Conservation (phyloP, 2,113 vertebrate genomes). For the Diadophis punctatus region DNA sequence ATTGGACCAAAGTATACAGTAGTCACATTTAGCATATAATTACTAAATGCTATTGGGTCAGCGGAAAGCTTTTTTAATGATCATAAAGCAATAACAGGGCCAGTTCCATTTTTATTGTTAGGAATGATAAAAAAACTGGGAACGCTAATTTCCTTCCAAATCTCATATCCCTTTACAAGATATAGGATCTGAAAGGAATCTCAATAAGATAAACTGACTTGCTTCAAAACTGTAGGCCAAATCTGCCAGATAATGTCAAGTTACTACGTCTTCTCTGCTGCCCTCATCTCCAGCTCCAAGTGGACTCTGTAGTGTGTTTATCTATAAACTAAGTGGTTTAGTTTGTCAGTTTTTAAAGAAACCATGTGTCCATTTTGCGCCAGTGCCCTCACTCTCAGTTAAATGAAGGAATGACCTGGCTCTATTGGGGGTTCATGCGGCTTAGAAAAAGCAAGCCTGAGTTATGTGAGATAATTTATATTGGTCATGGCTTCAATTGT, state of each 20-base stretch:
- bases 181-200: neutral
- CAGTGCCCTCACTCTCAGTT: neutral
- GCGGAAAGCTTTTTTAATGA: neutral
- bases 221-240: neutral
- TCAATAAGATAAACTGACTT: neutral
- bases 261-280: no score
- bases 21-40: neutral
- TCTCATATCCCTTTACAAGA: neutral
- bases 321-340: no score
- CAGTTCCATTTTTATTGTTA: neutral
- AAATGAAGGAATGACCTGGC: neutral
- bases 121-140: neutral
- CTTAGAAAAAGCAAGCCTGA: neutral
- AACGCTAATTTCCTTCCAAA: neutral
- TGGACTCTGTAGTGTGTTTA: no score
- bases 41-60: neutral
- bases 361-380: neutral
- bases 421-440: neutral
- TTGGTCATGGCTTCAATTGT: neutral
- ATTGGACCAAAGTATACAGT: neutral
- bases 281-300: no score
- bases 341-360: neutral
- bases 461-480: neutral
- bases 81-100: neutral
- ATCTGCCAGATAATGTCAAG: no score